A percentile compares a stretch with the other conserved stretches of the same genome.
These are phyloP conservation scores for Actenoides hombroni DNA, from an alignment of 2,113 vertebrate genomes.

Conservation along the genomic window DNA sequence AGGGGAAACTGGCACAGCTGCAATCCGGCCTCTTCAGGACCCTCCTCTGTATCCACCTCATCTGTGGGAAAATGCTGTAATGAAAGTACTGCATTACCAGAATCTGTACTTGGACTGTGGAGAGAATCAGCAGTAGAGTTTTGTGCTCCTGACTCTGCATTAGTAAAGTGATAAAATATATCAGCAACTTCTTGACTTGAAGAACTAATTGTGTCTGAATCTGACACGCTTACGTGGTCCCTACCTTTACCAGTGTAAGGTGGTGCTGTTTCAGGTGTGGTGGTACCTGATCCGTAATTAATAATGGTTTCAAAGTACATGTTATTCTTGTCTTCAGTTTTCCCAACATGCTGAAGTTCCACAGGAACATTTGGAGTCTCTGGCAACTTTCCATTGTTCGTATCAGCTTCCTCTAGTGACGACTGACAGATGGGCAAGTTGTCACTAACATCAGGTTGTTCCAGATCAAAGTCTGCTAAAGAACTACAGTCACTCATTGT, in stretches of 20 bases:
- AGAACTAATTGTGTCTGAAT: neutral
- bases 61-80: neutral
- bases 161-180: neutral
- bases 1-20: neutral
- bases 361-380: neutral
- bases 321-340: neutral
- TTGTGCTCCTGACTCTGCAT: neutral
- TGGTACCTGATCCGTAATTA: neutral
- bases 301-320: neutral
- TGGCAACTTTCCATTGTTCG: neutral
- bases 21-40: neutral
- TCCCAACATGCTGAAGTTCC: neutral
- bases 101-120: neutral
- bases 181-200: neutral
- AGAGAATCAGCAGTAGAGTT: neutral
- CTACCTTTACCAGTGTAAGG: rapidly evolving
- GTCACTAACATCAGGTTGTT: neutral
- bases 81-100: rapidly evolving
- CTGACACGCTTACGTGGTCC: rapidly evolving
- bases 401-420: rapidly evolving
- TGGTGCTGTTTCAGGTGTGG: neutral
- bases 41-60: neutral
- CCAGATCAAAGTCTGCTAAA: neutral
- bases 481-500: slow-evolving; percentile 70
- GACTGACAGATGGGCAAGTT: neutral